A percentile compares a stretch with the other conserved stretches of the same genome.
Evolutionary conservation across 2,888 invertebrate species (phyloP).

Genomic region (Catotricha subobsoleta): DNA sequence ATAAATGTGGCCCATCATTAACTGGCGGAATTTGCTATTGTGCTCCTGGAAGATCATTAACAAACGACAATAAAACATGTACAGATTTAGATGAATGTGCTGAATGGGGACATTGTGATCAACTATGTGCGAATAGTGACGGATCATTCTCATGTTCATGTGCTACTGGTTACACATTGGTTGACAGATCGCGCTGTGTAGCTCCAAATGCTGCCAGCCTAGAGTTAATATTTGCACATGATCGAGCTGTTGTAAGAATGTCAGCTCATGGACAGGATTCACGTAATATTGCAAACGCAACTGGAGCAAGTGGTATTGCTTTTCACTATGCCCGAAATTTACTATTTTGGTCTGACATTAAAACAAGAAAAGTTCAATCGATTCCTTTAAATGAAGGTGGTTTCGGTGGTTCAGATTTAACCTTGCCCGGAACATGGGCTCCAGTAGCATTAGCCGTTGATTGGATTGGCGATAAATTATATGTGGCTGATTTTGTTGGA

Average conservation of each 20-base stretch:
- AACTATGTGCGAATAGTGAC: constrained; percentile 74
- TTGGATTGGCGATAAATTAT: constrained; percentile 92
- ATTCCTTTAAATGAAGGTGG: constrained; percentile 25
- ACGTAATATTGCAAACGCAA: constrained; percentile 55
- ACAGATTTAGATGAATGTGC: constrained; percentile 80
- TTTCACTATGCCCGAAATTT: constrained; percentile 59
- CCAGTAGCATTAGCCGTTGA: constrained; percentile 86
- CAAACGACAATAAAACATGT: constrained; percentile 69
- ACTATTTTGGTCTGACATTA: constrained; percentile 79
- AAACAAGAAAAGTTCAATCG: constrained; percentile 58
- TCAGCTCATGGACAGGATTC: constrained; percentile 44
- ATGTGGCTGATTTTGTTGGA: constrained; percentile 81
- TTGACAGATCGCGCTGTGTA: constrained; percentile 42
- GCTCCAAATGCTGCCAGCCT: constrained; percentile 39
- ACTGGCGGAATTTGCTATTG: constrained; percentile 84
- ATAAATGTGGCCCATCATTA: constrained; percentile 79
- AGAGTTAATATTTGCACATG: constrained; percentile 51
- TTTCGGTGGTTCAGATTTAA: constrained; percentile 43
- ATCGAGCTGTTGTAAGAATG: constrained; percentile 52
- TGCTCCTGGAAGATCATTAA: constrained; percentile 65
- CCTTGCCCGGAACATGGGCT: constrained; percentile 69
- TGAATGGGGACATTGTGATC: constrained; percentile 91
- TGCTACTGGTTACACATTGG: constrained; percentile 52
- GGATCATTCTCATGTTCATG: constrained; percentile 75
- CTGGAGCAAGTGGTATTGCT: constrained; percentile 71